These are phyloP conservation scores for Nephrotoma guestfalica DNA, from an alignment of 2,888 invertebrate genomes.

Conservation along the genomic window DNA sequence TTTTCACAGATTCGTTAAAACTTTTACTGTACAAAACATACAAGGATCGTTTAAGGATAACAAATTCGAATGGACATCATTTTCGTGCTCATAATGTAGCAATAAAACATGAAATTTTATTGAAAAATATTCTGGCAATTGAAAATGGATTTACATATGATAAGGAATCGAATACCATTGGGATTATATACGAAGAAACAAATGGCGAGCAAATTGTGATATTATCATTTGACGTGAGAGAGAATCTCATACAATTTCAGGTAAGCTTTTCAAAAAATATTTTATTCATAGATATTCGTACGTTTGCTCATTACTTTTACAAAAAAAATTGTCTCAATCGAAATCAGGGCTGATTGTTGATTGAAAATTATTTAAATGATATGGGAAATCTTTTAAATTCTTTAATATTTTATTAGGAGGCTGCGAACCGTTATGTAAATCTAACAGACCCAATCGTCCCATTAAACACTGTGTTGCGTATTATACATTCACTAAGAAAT, in stretches of 20 bases:
- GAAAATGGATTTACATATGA: background rate
- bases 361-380: background rate
- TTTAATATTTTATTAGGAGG: background rate
- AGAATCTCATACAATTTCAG: slow-evolving; percentile 1
- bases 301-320: background rate
- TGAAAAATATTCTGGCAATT: background rate
- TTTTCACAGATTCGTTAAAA: background rate
- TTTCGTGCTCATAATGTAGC: background rate
- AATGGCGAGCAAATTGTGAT: background rate
- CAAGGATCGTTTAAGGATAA: background rate
- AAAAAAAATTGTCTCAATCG: too few relatives aligned
- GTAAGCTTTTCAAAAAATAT: background rate
- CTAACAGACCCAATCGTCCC: background rate
- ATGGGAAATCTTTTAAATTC: background rate
- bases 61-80: background rate
- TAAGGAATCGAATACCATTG: slow-evolving; percentile 1
- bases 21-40: background rate
- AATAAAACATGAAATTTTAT: background rate
- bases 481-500: background rate
- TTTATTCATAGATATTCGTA: background rate
- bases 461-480: background rate
- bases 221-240: background rate
- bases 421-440: background rate
- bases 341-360: background rate
- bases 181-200: background rate